Evolutionary conservation across 2,797 vertebrate genomes (phyloP), one percentile per base, ranked within the genome.

Genomic region (Myioborus miniatus): DNA sequence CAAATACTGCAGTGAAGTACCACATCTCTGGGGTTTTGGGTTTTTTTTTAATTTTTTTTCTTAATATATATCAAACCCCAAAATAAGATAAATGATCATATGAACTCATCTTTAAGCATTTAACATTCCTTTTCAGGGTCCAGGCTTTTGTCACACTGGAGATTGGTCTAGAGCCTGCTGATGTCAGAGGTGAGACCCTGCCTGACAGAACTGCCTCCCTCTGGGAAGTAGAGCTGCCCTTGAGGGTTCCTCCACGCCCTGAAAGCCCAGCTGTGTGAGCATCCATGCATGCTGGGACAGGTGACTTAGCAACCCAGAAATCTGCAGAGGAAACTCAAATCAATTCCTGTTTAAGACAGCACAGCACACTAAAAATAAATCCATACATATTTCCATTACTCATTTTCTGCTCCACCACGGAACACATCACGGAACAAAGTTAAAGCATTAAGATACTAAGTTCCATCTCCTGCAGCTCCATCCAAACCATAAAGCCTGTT

Each of bases 351-450:
- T 87, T 53, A 53, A 90, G 64, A 80, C 58, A 95, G 43, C 34
- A 72, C 19, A 85, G 80, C 18, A 70, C 15, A 62, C 62, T 37
- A 69, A 90, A 92, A 96, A 80, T 62, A 93, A 87, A 82, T 53
- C 46, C 67, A 65, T 50, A 86, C 27, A 14, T 24, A 43, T 86
- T 94, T 90, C 62, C 65, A 86, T 84, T 53, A 93, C 50, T 90
- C 65, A 79, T 29, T 83, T 90, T 90, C 69, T 87, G 77, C 44
- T 23, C 34, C 30, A 59, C n/a, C 6, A 1, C 5, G 2, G 77
- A 89, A 89, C 92, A 95, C 34, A 50, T 90, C 58, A 65, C 3
- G 72, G 62, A 79, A 67, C 52, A 79, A 83, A 32, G 53, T 46
- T 62, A 65, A 87, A 87, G 82, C 59, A 69, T 24, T 36, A 83